Evolutionary conservation across 2,113 vertebrate genomes (phyloP).

Genomic region (Callionymus lyra): DNA sequence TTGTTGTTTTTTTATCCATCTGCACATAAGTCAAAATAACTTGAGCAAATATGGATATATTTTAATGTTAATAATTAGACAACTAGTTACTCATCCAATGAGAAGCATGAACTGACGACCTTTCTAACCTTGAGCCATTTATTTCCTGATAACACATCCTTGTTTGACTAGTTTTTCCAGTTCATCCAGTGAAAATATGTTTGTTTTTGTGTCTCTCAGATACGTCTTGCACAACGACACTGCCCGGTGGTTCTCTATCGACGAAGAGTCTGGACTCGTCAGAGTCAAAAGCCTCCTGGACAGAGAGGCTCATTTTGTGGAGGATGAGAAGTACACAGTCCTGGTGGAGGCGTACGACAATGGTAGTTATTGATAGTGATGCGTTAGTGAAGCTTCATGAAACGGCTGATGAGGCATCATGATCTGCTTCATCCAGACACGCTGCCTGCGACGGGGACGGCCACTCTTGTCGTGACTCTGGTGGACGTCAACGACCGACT

Average conservation of each 20-base stretch:
- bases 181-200: constrained; percentile 11
- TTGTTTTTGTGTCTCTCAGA: constrained; percentile 28
- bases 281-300: constrained; percentile 64
- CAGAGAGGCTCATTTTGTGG: constrained; percentile 60
- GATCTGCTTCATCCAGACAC: constrained; percentile 19
- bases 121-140: no score
- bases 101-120: no score
- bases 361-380: constrained; percentile 51
- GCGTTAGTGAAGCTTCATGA: no score
- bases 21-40: not conserved
- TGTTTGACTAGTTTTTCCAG: not conserved
- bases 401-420: not conserved
- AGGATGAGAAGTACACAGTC: constrained; percentile 71
- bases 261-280: constrained; percentile 63
- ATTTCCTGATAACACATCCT: not conserved
- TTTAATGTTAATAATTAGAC: not conserved
- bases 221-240: constrained; percentile 72
- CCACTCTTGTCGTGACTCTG: constrained; percentile 53
- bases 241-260: constrained; percentile 67
- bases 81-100: not conserved
- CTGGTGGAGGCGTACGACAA: constrained; percentile 70
- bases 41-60: not conserved
- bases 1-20: no score
- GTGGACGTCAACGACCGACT: constrained; percentile 55
- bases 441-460: constrained; percentile 55